A percentile compares a stretch with the other conserved stretches of the same genome.
phyloP scores from a whole-genome alignment of 2,888 invertebrate genomes.

The Eilema sororculum region DNA sequence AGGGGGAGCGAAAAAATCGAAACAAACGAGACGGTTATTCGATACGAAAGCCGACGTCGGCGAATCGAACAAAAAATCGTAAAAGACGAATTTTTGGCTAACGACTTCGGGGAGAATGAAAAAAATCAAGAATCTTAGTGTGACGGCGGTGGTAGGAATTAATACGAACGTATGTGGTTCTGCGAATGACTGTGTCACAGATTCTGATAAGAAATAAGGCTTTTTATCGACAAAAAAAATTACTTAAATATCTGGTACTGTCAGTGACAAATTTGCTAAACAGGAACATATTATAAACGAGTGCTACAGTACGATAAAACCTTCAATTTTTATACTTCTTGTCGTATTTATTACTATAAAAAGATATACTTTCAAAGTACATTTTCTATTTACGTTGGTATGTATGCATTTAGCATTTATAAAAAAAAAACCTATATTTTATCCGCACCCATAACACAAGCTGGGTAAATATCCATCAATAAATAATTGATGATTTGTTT shows the following conservation, averaged over 20 bases:
- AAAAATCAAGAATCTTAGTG: constrained; percentile 66
- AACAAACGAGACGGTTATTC: constrained; percentile 44
- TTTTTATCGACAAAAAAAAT: not conserved
- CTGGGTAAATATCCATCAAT: no score
- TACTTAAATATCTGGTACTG: not conserved
- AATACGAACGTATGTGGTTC: constrained; percentile 71
- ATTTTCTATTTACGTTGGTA: no score
- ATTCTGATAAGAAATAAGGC: constrained; percentile 26
- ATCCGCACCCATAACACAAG: no score
- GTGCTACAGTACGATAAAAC: not conserved
- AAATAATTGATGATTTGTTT: no score
- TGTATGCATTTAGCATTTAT: no score
- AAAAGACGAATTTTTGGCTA: constrained; percentile 57
- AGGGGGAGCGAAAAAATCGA: constrained; percentile 32
- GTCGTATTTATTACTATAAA: not conserved
- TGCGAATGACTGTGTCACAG: constrained; percentile 54
- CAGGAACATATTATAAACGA: not conserved
- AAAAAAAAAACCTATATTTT: no score
- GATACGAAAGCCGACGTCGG: constrained; percentile 49
- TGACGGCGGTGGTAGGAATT: constrained; percentile 69
- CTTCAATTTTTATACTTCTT: not conserved
- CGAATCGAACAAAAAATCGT: constrained; percentile 48
- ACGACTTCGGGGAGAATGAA: constrained; percentile 67
- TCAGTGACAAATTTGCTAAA: not conserved
- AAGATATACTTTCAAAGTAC: no score